phyloP scores from a whole-genome alignment of 2,797 vertebrate species.

The Discoglossus pictus region DNA sequence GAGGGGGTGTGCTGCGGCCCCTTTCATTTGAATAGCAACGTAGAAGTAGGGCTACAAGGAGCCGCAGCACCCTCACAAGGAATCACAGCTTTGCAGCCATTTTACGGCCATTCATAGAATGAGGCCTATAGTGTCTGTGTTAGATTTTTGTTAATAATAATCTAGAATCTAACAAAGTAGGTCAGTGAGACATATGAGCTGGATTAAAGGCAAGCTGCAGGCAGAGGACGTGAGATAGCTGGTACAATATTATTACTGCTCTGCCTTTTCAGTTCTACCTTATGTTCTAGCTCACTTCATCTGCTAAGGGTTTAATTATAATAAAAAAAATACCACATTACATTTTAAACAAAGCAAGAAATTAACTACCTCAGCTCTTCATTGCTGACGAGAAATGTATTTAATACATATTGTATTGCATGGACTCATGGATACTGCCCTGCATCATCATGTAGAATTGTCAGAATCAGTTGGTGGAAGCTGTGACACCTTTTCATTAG shows the following conservation, averaged over 20 bases:
- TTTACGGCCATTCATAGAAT: constrained; percentile 11
- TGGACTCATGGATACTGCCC: too few species aligned
- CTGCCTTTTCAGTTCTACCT: constrained; percentile 27
- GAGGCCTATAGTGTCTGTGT: constrained; percentile 4
- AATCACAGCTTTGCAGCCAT: too few species aligned
- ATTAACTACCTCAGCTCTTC: too few species aligned
- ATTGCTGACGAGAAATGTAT: too few species aligned
- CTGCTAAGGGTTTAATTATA: not conserved
- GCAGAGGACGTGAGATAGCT: constrained; percentile 23
- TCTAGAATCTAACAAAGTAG: constrained; percentile 41
- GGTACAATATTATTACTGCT: constrained; percentile 39
- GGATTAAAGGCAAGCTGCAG: constrained; percentile 35
- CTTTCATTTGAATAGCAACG: not conserved
- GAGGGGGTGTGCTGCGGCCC: not conserved
- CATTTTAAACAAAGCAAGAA: too few species aligned
- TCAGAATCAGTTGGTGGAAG: too few species aligned
- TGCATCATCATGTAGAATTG: too few species aligned
- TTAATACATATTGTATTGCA: too few species aligned
- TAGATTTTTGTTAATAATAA: constrained; percentile 34
- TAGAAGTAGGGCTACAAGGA: too few species aligned
- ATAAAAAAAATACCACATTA: too few species aligned
- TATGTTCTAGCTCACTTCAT: constrained; percentile 37
- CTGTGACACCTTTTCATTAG: too few species aligned
- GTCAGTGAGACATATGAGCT: constrained; percentile 39
- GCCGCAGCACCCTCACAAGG: too few species aligned